phyloP scores from a whole-genome alignment of 2,888 invertebrate species.

The Drosophila nr. perissopoda region DNA sequence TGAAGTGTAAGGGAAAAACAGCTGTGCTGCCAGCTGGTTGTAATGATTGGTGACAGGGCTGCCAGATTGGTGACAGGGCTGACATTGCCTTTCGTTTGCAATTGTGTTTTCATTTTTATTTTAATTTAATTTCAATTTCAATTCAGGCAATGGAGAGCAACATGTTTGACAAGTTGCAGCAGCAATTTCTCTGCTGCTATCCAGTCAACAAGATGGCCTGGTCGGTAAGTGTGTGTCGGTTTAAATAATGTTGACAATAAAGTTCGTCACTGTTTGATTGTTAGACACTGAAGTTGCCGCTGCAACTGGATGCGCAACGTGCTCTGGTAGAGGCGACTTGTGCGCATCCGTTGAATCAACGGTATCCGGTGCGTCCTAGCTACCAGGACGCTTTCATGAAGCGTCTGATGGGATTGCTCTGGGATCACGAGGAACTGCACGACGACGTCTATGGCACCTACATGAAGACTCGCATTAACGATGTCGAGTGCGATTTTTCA shows the following conservation, averaged over 20 bases:
- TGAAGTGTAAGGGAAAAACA: constrained; percentile 8
- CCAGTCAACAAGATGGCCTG: constrained; percentile 79
- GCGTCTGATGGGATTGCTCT: constrained; percentile 87
- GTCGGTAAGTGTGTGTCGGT: constrained; percentile 47
- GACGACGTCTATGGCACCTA: constrained; percentile 87
- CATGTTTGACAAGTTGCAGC: constrained; percentile 59
- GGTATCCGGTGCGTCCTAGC: constrained; percentile 87
- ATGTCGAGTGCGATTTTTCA: neutral
- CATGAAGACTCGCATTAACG: neutral
- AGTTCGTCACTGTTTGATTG: neutral
- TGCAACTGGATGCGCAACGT: constrained; percentile 86
- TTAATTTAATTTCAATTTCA: neutral
- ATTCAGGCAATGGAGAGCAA: constrained; percentile 35
- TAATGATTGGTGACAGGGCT: constrained; percentile 16
- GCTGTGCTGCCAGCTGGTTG: constrained; percentile 37
- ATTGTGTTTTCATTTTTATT: neutral
- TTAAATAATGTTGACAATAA: neutral
- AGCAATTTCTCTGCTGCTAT: constrained; percentile 82
- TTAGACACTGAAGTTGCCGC: constrained; percentile 52
- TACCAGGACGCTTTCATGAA: constrained; percentile 90
- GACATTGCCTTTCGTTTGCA: neutral
- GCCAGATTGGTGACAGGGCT: constrained; percentile 38
- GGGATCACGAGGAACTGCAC: constrained; percentile 86
- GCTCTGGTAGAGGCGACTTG: constrained; percentile 87
- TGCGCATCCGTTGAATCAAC: constrained; percentile 85